phyloP scores from a whole-genome alignment of 2,113 vertebrate genomes.

The Xenus cinereus region DNA sequence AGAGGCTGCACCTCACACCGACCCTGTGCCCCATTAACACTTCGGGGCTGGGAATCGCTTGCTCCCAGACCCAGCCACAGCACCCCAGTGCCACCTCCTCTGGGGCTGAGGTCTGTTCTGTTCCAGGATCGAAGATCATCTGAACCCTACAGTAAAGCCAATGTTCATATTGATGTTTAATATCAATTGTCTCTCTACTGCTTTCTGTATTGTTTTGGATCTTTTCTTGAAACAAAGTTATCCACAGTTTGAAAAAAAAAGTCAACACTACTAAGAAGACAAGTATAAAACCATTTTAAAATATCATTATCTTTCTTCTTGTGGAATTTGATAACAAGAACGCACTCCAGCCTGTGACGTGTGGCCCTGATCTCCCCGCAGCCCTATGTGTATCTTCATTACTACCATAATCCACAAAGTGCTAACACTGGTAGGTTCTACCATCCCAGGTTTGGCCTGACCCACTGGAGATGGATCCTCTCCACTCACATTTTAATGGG shows the following conservation, averaged over 20 bases:
- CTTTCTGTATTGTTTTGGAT: neutral
- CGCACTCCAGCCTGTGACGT: neutral
- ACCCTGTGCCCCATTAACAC: accelerated
- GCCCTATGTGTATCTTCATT: neutral
- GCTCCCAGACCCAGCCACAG: neutral
- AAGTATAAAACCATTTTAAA: neutral
- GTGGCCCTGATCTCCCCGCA: neutral
- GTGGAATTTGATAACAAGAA: neutral
- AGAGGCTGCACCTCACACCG: neutral
- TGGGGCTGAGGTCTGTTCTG: neutral
- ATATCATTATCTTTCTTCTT: neutral
- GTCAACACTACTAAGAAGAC: neutral
- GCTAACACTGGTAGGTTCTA: neutral
- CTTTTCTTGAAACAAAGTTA: neutral
- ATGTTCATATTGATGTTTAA: neutral
- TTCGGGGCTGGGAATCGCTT: neutral
- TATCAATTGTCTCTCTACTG: neutral
- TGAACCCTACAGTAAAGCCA: neutral
- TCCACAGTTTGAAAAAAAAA: neutral
- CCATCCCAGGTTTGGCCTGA: neutral
- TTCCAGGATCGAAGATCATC: neutral
- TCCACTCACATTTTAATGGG: neutral
- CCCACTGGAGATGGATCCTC: too few relatives aligned
- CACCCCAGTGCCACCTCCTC: neutral
- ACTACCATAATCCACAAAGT: neutral